Evolutionary conservation across 2,888 invertebrate species (phyloP).

Genomic region (Himalopsyche tibetana): DNA sequence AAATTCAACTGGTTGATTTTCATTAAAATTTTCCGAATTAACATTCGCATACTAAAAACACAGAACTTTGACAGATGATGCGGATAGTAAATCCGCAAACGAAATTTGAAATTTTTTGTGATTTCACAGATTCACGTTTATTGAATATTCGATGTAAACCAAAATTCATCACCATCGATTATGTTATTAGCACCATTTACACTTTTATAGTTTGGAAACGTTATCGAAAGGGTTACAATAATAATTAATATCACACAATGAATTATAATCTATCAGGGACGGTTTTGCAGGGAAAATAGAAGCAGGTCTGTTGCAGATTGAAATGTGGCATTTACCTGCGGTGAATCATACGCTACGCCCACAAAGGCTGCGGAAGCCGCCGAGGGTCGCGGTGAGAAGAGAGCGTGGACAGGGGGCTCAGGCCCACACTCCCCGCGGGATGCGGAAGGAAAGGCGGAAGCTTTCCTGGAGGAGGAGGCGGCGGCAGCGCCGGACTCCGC

Average conservation of each 20-base stretch:
- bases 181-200: not conserved
- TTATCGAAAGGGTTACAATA: conserved; percentile 35
- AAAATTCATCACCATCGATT: not conserved
- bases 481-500: conserved; percentile 79
- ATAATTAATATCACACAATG: conserved; percentile 50
- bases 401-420: conserved; percentile 68
- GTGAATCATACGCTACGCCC: conserved; percentile 87
- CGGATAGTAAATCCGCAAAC: not conserved
- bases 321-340: conserved; percentile 76
- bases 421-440: conserved; percentile 73
- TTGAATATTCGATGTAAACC: not conserved
- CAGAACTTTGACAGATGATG: not conserved
- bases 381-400: conserved; percentile 77
- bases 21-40: conserved; percentile 2
- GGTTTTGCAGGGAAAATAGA: conserved; percentile 61
- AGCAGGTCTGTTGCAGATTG: conserved; percentile 61
- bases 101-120: not conserved
- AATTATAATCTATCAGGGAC: conserved; percentile 51
- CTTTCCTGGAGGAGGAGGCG: conserved; percentile 79
- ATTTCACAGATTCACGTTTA: not conserved
- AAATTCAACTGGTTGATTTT: conserved; percentile 19
- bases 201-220: not conserved
- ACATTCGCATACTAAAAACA: conserved; percentile 2
- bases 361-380: conserved; percentile 82
- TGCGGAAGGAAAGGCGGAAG: conserved; percentile 77